Evolutionary conservation across 2,113 vertebrate genomes (phyloP).

Genomic region (Anthoscopus minutus): DNA sequence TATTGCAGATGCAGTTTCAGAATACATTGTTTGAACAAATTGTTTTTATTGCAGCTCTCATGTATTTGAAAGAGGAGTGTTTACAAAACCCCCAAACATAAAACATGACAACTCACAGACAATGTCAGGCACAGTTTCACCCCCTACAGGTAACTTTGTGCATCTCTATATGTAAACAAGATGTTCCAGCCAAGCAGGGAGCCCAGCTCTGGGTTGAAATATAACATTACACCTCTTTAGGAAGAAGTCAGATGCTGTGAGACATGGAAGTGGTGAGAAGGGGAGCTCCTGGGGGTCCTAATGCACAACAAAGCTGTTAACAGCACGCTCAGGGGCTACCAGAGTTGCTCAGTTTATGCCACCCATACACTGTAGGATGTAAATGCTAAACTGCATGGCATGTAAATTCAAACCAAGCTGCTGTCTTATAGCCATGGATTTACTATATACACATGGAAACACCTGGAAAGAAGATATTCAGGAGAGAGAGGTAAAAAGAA

Average conservation of each 20-base stretch:
- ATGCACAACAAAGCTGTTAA: neutral
- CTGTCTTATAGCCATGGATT: constrained; percentile 8
- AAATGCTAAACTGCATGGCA: neutral
- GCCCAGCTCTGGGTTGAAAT: constrained; percentile 29
- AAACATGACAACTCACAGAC: constrained; percentile 72
- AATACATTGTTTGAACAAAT: constrained; percentile 80
- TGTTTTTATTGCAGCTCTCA: constrained; percentile 76
- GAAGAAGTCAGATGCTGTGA: neutral
- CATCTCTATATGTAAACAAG: constrained; percentile 50
- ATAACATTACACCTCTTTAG: neutral
- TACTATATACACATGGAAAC: constrained; percentile 61
- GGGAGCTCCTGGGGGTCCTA: neutral
- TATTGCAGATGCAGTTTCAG: constrained; percentile 91
- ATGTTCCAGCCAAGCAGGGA: constrained; percentile 53
- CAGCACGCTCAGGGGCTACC: neutral
- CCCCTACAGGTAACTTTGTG: constrained; percentile 66
- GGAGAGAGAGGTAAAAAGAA: constrained; percentile 4
- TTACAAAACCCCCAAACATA: constrained; percentile 58
- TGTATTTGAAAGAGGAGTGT: constrained; percentile 78
- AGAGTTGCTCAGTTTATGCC: constrained; percentile 33
- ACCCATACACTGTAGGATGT: neutral
- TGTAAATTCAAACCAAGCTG: constrained; percentile 41
- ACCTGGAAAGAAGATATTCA: neutral
- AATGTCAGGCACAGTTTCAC: constrained; percentile 72
- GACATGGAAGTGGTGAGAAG: neutral